These are phyloP conservation scores for Phocoena sinus DNA, from an alignment of 2,113 vertebrate genomes.

Conservation along the genomic window DNA sequence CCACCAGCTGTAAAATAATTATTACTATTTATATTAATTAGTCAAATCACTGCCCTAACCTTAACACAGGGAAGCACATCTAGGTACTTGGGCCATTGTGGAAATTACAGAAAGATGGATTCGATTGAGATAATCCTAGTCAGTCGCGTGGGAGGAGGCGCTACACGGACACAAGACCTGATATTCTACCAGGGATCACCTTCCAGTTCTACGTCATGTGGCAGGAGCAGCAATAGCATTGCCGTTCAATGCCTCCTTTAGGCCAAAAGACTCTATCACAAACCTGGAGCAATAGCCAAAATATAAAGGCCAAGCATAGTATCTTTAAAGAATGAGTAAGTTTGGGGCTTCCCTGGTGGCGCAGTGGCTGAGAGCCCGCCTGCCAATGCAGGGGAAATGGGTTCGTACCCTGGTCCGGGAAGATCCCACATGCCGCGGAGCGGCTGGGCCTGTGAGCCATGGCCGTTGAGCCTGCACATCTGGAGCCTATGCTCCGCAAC, in stretches of 20 bases:
- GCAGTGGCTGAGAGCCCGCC: no score
- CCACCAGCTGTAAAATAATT: not conserved
- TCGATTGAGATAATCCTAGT: not conserved
- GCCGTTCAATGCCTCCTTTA: not conserved
- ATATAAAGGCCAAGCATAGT: not conserved
- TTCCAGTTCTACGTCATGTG: not conserved
- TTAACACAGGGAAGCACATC: not conserved
- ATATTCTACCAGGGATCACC: not conserved
- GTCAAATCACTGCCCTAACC: not conserved
- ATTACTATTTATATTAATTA: not conserved
- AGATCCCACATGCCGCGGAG: no score
- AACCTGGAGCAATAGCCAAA: not conserved
- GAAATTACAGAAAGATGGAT: not conserved
- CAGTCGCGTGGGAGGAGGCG: not conserved
- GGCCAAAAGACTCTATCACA: not conserved
- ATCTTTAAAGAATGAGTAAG: not conserved
- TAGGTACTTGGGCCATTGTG: not conserved
- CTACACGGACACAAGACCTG: not conserved
- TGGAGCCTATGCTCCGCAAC: no score
- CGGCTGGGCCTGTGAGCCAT: no score
- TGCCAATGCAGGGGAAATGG: no score
- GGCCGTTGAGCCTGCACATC: no score
- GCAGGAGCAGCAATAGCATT: not conserved
- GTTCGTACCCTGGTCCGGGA: no score
- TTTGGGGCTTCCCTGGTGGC: not conserved